Percentiles rank a stretch among this genome's conserved stretches.
Evolutionary conservation across 1,140 invertebrate genomes (phyloP).

Genomic region (Luehdorfia chinensis): DNA sequence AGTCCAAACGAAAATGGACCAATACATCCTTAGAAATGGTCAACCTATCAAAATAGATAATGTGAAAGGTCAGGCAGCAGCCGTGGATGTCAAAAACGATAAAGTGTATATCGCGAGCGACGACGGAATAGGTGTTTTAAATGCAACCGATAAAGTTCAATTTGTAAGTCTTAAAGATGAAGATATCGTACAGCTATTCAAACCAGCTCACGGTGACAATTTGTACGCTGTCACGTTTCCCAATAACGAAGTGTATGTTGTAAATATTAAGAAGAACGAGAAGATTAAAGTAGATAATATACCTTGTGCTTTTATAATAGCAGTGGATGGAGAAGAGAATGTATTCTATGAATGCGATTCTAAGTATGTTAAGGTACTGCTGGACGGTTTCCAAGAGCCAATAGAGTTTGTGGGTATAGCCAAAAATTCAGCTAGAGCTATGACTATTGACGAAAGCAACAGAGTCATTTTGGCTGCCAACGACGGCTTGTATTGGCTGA

Average conservation of each 20-base stretch:
- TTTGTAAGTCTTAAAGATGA: slow-evolving; percentile 53
- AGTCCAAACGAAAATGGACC: slow-evolving; percentile 67
- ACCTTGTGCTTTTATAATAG: slow-evolving; percentile 57
- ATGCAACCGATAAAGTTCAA: slow-evolving; percentile 43
- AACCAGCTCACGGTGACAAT: slow-evolving; percentile 42
- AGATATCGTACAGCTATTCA: slow-evolving; percentile 62
- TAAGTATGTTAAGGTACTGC: slow-evolving; percentile 60
- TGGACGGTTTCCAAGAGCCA: slow-evolving; percentile 61
- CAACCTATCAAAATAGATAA: slow-evolving; percentile 55
- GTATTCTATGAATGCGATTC: slow-evolving; percentile 67
- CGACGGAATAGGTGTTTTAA: slow-evolving; percentile 47
- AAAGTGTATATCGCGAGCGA: slow-evolving; percentile 61
- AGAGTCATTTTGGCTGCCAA: slow-evolving; percentile 56
- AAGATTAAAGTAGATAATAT: slow-evolving; percentile 52
- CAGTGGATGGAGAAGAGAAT: slow-evolving; percentile 55
- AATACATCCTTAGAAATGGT: slow-evolving; percentile 51
- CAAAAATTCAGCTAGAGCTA: slow-evolving; percentile 55
- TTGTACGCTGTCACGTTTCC: slow-evolving; percentile 58
- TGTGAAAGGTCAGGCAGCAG: slow-evolving; percentile 56
- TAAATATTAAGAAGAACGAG: slow-evolving; percentile 51
- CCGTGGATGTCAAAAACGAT: slow-evolving; percentile 49
- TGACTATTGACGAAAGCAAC: slow-evolving; percentile 40
- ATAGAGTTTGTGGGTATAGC: slow-evolving; percentile 63
- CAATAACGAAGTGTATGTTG: slow-evolving; percentile 50
- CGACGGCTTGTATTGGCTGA: slow-evolving; percentile 62